These are phyloP conservation scores for Phataginus tetradactyla DNA, from an alignment of 2,797 vertebrate species.

Conservation along the genomic window DNA sequence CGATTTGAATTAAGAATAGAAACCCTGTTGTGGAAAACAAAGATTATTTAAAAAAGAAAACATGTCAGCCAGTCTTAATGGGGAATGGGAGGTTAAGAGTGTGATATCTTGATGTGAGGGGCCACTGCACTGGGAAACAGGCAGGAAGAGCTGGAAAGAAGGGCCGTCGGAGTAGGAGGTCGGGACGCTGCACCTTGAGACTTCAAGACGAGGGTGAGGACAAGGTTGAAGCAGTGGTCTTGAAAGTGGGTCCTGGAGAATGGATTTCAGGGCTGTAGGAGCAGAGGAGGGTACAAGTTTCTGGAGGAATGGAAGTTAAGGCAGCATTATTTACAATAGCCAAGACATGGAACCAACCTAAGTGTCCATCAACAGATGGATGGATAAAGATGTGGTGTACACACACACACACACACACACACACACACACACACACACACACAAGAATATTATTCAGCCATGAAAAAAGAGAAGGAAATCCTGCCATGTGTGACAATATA, in stretches of 20 bases:
- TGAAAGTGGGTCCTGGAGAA: not conserved
- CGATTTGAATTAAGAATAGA: not conserved
- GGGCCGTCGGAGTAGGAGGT: not conserved
- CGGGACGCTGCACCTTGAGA: not conserved
- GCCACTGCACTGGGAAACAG: not conserved
- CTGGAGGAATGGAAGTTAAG: not conserved
- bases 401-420: not conserved
- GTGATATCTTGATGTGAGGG: not conserved
- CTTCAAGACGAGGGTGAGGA: not conserved
- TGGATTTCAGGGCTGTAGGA: not conserved
- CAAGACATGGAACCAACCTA: not conserved
- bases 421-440: not conserved
- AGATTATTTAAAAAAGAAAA: not conserved
- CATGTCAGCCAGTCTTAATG: not conserved
- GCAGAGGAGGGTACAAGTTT: not conserved
- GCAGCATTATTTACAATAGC: not conserved
- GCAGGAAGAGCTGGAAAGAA: not conserved
- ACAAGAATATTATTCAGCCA: not conserved
- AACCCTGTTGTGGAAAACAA: conserved; percentile 5
- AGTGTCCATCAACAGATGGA: not conserved
- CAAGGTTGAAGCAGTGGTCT: not conserved
- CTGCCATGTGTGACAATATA: not conserved
- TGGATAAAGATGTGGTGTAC: not conserved
- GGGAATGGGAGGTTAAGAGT: too few species aligned
- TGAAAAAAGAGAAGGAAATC: not conserved